Base-by-base conservation (phyloP, 2,797 vertebrate genomes). In the Lycodopsis pacificus region DNA sequence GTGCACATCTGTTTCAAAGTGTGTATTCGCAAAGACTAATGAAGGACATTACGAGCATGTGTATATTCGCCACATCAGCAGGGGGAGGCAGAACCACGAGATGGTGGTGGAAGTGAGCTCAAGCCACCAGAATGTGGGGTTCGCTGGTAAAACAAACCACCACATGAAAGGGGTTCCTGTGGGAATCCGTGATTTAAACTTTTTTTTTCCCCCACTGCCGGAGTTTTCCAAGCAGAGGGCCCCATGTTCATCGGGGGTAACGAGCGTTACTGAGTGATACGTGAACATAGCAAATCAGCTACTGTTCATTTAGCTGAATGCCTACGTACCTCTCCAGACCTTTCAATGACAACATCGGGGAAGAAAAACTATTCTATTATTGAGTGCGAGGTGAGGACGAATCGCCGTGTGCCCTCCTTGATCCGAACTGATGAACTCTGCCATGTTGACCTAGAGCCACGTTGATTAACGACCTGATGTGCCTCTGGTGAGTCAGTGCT, bases 161-260 rank as follows among this genome's bases (percentile, higher is more conserved):
- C 93, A 93, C 93, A 94, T 94, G 74, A 94, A 94, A 94, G 77
- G 58, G 49, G n/a, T 80, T 86, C 74, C 71, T 86, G 84, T 85
- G 83, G 86, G 87, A 88, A 82, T 85, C 82, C 44, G 32, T 74
- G 77, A 65, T 69, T 56, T 71, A 17, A 34, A 34, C 32, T 5
- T 13, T 54, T 19, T 19, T 51, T 22, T 19, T 17, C n/a, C 19
- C 40, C 40, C 15, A 79, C 84, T 76, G 32, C 69, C 73, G 62
- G 62, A 72, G 69, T 79, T 91, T 90, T 90, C 84, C 85, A 88
- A 57, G 70, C 79, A 62, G 69, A 63, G 12, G 80, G 81, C 81
- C 83, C 25, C 68, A 40, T 73, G 81, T 70, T 89, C 80, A 89
- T 86, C 80, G 83, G 61, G 84, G 79, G 85, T 92, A 81, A 88